phyloP scores from a whole-genome alignment of 2,113 vertebrate genomes.

The Solea senegalensis region DNA sequence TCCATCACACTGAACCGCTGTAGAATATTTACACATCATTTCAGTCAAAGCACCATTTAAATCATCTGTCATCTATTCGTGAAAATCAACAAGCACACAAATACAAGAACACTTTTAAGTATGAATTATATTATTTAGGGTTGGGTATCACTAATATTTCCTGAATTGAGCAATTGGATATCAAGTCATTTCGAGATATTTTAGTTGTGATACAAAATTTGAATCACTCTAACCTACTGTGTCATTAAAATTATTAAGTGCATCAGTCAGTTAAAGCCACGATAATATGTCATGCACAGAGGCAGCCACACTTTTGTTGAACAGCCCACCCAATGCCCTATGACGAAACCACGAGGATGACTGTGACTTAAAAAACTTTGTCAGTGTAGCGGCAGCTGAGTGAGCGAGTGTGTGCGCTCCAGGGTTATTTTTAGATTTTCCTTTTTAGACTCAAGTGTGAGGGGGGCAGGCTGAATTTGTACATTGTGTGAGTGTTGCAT shows the following conservation, averaged over 20 bases:
- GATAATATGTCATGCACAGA: neutral
- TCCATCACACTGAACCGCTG: neutral
- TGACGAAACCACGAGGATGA: neutral
- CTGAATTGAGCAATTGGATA: no score
- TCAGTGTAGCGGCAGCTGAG: conserved; percentile 23
- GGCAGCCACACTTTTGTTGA: neutral
- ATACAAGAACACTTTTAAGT: no score
- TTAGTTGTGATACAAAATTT: no score
- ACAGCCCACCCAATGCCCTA: neutral
- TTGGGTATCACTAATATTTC: no score
- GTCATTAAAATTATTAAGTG: neutral
- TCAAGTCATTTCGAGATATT: no score
- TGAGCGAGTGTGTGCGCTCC: conserved; percentile 44
- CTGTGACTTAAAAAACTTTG: conserved; percentile 11
- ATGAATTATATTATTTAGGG: no score
- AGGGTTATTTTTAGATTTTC: conserved; percentile 49
- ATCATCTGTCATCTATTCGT: neutral
- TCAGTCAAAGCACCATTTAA: conserved; percentile 6
- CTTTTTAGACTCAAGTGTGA: conserved; percentile 41
- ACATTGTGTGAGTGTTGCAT: conserved; percentile 33
- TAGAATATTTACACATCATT: neutral
- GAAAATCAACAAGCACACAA: no score
- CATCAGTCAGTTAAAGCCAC: no score
- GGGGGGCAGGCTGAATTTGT: conserved; percentile 33
- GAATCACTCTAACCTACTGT: no score